These are phyloP conservation scores for Centrocercus urophasianus DNA, from an alignment of 2,113 vertebrate species.

Conservation along the genomic window DNA sequence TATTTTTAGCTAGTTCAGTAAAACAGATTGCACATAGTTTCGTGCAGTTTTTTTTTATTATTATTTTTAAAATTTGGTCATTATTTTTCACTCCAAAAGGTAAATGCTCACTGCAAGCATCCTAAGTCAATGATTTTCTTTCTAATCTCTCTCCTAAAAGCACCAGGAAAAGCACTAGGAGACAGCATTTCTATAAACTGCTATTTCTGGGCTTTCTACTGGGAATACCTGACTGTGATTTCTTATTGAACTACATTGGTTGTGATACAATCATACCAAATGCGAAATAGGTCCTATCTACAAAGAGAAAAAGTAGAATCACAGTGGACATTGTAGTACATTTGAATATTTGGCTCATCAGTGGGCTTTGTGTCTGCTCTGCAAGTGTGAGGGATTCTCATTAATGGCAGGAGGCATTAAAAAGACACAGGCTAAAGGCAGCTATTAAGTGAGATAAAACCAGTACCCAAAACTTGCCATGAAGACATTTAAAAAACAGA, in stretches of 20 bases:
- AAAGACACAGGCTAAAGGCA: background rate
- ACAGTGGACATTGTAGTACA: background rate
- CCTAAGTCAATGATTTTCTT: background rate
- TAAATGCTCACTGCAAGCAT: background rate
- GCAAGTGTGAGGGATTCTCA: background rate
- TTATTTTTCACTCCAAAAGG: background rate
- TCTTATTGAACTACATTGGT: background rate
- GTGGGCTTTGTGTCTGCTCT: background rate
- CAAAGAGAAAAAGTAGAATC: background rate
- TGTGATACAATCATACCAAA: background rate
- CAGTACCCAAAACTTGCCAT: accelerated
- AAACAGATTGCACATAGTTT: slow-evolving; percentile 8
- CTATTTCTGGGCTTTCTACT: background rate
- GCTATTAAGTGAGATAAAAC: background rate
- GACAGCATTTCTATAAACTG: background rate
- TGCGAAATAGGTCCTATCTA: background rate
- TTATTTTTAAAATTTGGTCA: background rate
- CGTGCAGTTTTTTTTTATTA: background rate
- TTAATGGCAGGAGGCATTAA: background rate
- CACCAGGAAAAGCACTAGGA: background rate
- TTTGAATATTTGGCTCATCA: background rate
- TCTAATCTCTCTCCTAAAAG: background rate
- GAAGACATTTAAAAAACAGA: background rate
- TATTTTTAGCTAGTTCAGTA: background rate
- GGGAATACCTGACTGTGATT: background rate